Conservation (phyloP, 2,888 invertebrate species). For the Coelogynopora nodosa region DNA sequence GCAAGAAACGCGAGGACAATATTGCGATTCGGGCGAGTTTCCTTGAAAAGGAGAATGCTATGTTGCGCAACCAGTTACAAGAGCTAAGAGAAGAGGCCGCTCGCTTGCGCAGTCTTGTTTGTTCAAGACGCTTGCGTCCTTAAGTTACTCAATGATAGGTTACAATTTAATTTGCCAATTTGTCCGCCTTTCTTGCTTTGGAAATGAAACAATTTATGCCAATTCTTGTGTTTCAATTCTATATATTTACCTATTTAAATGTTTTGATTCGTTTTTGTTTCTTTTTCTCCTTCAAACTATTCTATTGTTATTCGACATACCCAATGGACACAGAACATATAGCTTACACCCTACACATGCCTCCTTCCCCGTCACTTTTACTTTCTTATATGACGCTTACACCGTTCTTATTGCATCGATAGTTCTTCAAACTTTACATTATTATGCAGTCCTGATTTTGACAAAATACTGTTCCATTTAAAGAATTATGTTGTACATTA, state of each 20-base stretch:
- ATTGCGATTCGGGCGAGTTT: conserved; percentile 40
- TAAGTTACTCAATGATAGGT: not conserved
- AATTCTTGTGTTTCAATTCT: not conserved
- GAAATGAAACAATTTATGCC: not conserved
- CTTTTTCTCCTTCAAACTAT: not conserved
- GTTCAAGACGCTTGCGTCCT: not conserved
- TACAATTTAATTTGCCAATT: not conserved
- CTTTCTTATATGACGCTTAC: too few species aligned
- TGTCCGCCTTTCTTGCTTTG: not conserved
- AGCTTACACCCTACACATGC: not conserved
- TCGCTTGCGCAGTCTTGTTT: conserved; percentile 65
- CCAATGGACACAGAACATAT: not conserved
- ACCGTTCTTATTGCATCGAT: too few species aligned
- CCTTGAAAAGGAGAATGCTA: conserved; percentile 36
- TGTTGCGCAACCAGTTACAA: conserved; percentile 35
- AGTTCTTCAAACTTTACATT: too few species aligned
- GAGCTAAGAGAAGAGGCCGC: conserved; percentile 65
- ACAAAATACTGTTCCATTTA: not conserved
- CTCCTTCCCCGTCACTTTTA: too few species aligned
- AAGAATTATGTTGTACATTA: not conserved
- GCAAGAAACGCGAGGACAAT: conserved; percentile 41
- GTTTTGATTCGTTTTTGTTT: not conserved
- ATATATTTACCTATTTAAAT: not conserved
- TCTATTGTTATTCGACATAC: not conserved
- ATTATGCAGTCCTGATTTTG: not conserved